phyloP scores from a whole-genome alignment of 2,113 vertebrate genomes.

The Kryptolebias marmoratus region DNA sequence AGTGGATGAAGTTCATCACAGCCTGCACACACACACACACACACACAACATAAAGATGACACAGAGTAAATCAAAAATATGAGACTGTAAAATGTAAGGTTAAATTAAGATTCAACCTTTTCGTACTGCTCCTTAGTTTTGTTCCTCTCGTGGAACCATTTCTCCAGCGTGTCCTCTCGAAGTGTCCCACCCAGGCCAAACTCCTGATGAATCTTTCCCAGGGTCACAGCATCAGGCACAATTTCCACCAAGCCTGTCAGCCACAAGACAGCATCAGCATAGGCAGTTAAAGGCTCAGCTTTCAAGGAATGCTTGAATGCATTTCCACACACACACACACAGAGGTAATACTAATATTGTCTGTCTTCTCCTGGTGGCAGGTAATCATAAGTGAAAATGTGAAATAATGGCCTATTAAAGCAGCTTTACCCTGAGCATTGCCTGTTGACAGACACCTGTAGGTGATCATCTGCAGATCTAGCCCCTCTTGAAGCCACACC shows the following conservation, averaged over 20 bases:
- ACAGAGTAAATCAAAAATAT: background rate
- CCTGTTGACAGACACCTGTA: slow-evolving; percentile 93
- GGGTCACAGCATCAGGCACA: slow-evolving; percentile 91
- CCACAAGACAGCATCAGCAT: background rate
- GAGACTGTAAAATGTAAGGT: background rate
- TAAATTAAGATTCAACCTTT: slow-evolving; percentile 77
- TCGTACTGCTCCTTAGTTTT: slow-evolving; percentile 89
- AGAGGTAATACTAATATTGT: too few species aligned
- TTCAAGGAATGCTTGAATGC: too few species aligned
- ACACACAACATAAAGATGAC: background rate
- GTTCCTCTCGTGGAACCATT: slow-evolving; percentile 95
- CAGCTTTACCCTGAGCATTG: slow-evolving; percentile 82
- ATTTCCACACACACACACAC: too few species aligned
- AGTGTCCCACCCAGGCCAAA: slow-evolving; percentile 90
- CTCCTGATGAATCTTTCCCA: slow-evolving; percentile 93
- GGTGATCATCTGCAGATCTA: slow-evolving; percentile 95
- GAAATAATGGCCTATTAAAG: background rate
- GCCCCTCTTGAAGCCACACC: slow-evolving; percentile 91
- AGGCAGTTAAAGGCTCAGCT: too few species aligned
- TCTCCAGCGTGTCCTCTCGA: slow-evolving; percentile 90
- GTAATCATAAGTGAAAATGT: background rate
- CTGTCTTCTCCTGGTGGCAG: too few species aligned
- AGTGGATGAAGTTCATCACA: slow-evolving; percentile 95
- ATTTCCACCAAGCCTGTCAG: slow-evolving; percentile 93
- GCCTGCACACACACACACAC: slow-evolving; percentile 77